Evolutionary conservation across 2,888 invertebrate species (phyloP).

Genomic region (Polietes domitor): DNA sequence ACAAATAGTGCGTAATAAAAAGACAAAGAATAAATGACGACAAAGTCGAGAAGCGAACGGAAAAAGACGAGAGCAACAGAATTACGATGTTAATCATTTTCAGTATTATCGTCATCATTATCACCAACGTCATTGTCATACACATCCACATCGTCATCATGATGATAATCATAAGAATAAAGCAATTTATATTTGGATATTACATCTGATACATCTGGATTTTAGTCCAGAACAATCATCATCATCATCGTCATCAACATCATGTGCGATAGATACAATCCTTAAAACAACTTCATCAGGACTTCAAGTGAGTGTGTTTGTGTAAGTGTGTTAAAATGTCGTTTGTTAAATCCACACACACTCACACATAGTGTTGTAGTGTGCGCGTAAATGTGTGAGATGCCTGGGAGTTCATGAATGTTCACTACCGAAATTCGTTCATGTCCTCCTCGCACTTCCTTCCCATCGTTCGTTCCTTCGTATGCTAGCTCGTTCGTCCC

Average conservation of each 20-base stretch:
- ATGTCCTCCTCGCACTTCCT: not conserved
- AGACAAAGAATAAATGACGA: conserved; percentile 20
- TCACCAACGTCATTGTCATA: conserved; percentile 26
- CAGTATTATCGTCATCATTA: not conserved
- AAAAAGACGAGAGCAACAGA: not conserved
- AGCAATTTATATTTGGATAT: conserved; percentile 34
- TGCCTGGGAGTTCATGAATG: not conserved
- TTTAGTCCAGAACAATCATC: not conserved
- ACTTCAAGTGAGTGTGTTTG: not conserved
- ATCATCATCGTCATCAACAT: not conserved
- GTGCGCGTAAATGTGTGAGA: not conserved
- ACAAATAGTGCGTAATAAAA: conserved; percentile 35
- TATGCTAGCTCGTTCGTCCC: not conserved
- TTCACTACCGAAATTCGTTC: not conserved
- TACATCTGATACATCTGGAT: not conserved
- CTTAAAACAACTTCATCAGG: not conserved
- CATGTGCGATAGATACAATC: not conserved
- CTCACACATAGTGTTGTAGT: not conserved
- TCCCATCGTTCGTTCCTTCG: not conserved
- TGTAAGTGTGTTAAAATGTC: not conserved
- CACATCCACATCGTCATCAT: conserved; percentile 47
- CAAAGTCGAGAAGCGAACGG: not conserved
- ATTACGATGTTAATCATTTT: conserved; percentile 6
- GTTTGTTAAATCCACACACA: not conserved
- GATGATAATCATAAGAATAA: conserved; percentile 40